These are phyloP conservation scores for Phocoena phocoena DNA, from an alignment of 2,113 vertebrate genomes.

Conservation along the genomic window DNA sequence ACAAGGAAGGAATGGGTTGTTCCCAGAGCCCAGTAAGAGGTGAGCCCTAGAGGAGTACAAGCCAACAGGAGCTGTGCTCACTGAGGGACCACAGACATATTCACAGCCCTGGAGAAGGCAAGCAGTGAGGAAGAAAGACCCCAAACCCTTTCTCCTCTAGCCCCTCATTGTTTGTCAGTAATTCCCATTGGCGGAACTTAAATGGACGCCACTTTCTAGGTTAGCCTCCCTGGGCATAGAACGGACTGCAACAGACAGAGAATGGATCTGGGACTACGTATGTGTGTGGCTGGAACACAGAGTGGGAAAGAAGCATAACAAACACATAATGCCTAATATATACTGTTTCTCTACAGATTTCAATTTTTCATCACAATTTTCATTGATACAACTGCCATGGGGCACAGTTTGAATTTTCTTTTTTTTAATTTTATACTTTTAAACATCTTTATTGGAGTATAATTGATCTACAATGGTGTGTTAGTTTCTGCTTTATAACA, in stretches of 20 bases:
- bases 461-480: no score
- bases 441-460: no score
- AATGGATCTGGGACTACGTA: neutral
- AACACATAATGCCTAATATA: neutral
- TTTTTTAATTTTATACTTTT: no score
- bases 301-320: neutral
- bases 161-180: neutral
- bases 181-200: neutral
- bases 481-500: no score
- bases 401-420: neutral
- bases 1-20: neutral
- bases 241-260: rapidly evolving
- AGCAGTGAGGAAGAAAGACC: neutral
- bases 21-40: neutral
- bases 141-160: neutral
- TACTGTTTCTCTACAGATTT: neutral
- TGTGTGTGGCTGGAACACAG: rapidly evolving
- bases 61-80: rapidly evolving
- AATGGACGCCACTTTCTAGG: neutral
- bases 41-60: neutral
- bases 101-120: neutral
- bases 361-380: neutral
- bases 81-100: neutral
- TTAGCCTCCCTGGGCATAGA: no score
- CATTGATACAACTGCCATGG: neutral